phyloP scores from a whole-genome alignment of 2,888 invertebrate species.

The Gisinianus flammeolus region DNA sequence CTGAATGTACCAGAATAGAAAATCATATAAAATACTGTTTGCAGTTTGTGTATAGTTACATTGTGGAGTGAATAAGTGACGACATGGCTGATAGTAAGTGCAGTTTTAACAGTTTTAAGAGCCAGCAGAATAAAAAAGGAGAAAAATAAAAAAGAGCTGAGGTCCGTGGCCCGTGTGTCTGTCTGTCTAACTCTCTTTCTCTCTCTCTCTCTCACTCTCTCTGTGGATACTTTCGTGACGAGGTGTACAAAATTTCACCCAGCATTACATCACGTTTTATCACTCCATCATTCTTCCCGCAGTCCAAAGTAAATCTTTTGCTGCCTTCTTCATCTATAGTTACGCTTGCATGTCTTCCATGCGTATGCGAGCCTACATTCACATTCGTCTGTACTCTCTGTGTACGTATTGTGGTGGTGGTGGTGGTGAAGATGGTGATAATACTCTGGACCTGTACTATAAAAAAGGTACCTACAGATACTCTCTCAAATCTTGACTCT shows the following conservation, averaged over 20 bases:
- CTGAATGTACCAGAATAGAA: too few relatives aligned
- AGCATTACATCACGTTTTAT: slow-evolving; percentile 41
- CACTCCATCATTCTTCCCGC: slow-evolving; percentile 36
- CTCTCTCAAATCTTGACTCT: not conserved
- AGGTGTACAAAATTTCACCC: slow-evolving; percentile 41
- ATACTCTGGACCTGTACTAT: not conserved
- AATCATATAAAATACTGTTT: too few relatives aligned
- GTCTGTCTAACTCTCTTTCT: not conserved
- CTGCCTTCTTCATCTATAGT: not conserved
- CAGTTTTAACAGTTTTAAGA: slow-evolving; percentile 5
- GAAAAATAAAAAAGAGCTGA: slow-evolving; percentile 18
- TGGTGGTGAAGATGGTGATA: not conserved
- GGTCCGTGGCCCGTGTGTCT: slow-evolving; percentile 8
- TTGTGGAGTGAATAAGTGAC: slow-evolving; percentile 21
- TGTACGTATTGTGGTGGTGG: not conserved
- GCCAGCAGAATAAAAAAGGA: not conserved
- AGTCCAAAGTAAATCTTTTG: slow-evolving; percentile 32
- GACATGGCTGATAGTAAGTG: slow-evolving; percentile 22
- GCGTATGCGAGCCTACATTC: not conserved
- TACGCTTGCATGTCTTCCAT: not conserved
- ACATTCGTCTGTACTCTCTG: not conserved
- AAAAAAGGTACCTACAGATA: not conserved
- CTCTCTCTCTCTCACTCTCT: not conserved
- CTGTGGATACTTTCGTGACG: slow-evolving; percentile 34
- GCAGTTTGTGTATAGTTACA: too few relatives aligned